A percentile compares a stretch with the other conserved stretches of the same genome.
These are phyloP conservation scores for Streptopelia turtur DNA, from an alignment of 2,797 vertebrate species.

Conservation along the genomic window DNA sequence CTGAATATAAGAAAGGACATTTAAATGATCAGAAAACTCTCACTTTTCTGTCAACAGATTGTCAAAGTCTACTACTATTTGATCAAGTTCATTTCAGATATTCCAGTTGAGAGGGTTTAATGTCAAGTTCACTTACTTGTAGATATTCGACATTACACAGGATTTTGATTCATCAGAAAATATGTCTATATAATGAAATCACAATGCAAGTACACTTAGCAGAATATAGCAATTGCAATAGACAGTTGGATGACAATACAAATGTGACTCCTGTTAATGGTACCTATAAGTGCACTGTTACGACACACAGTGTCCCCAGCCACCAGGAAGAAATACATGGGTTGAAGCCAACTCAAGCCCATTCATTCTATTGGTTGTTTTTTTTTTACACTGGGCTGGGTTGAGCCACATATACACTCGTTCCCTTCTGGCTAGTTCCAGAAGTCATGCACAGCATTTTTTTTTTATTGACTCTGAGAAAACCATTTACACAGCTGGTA, in stretches of 20 bases:
- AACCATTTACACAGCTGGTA: background rate
- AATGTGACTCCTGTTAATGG: background rate
- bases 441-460: background rate
- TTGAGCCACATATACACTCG: accelerated
- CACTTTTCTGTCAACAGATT: background rate
- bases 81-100: background rate
- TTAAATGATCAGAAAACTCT: background rate
- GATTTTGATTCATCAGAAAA: background rate
- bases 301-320: no score
- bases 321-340: background rate
- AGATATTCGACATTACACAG: background rate
- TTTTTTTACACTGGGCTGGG: accelerated
- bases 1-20: background rate
- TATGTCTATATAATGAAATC: background rate
- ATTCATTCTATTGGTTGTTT: accelerated
- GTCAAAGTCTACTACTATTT: background rate
- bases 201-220: background rate
- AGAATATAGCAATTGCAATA: background rate
- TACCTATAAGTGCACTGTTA: background rate
- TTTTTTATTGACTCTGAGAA: background rate
- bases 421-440: background rate
- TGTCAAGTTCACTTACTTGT: background rate
- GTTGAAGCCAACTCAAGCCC: background rate
- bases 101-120: background rate
- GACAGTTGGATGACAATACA: background rate